phyloP scores from a whole-genome alignment of 2,797 vertebrate species.

The Gymnothorax reevesii region DNA sequence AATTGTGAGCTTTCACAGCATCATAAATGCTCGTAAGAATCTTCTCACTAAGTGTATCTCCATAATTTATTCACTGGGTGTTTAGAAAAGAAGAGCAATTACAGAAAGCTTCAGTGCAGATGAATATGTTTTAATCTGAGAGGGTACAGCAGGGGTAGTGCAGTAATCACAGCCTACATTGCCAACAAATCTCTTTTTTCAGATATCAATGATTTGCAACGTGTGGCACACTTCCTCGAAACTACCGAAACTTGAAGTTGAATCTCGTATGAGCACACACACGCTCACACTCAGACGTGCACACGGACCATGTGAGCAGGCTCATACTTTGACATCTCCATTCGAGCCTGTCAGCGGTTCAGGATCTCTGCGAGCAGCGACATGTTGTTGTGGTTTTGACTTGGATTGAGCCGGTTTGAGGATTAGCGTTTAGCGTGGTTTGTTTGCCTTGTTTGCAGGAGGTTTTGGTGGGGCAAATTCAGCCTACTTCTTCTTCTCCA shows the following conservation, averaged over 20 bases:
- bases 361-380: constrained; percentile 76
- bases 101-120: not conserved
- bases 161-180: not conserved
- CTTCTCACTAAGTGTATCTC: not conserved
- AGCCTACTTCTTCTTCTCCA: constrained; percentile 70
- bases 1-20: not conserved
- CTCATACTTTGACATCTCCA: constrained; percentile 51
- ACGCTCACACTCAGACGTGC: not conserved
- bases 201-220: not conserved
- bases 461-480: too few relatives aligned
- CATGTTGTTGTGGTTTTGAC: constrained; percentile 63
- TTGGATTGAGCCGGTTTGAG: constrained; percentile 60
- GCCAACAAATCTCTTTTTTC: not conserved
- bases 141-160: not conserved
- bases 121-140: not conserved
- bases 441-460: not conserved
- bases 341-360: too few relatives aligned
- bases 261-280: not conserved
- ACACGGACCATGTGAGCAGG: constrained; percentile 56
- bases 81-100: not conserved
- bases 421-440: constrained; percentile 63
- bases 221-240: not conserved
- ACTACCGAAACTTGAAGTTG: not conserved
- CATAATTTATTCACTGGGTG: not conserved
- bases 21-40: not conserved